Percentiles rank a stretch among this genome's conserved stretches.
Evolutionary conservation across 2,888 invertebrate genomes (phyloP).

Genomic region (Psylliodes chrysocephalus): DNA sequence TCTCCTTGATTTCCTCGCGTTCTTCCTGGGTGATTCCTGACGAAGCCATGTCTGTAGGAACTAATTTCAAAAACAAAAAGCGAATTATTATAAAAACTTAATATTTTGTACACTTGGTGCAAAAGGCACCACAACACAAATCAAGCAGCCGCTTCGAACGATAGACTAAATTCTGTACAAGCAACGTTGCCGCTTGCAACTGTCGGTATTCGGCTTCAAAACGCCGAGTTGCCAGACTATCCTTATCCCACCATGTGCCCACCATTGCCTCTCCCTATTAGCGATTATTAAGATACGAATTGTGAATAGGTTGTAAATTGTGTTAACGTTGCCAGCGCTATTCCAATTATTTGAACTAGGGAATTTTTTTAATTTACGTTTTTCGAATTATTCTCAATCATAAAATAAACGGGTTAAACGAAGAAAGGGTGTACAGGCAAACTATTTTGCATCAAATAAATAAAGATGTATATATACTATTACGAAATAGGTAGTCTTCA

Average conservation of each 20-base stretch:
- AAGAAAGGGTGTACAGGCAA: too few species aligned
- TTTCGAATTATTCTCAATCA: too few species aligned
- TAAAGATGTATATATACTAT: too few species aligned
- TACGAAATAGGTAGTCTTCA: too few species aligned
- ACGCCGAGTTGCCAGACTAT: background rate
- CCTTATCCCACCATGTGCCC: slow-evolving; percentile 1
- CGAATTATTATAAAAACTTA: slow-evolving; percentile 34
- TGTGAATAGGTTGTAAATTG: background rate
- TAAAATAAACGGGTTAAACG: too few species aligned
- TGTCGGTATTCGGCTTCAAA: background rate
- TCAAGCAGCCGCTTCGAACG: slow-evolving; percentile 17
- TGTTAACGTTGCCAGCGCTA: background rate
- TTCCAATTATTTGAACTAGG: background rate
- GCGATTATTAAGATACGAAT: background rate
- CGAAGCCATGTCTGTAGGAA: slow-evolving; percentile 29
- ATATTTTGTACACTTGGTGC: slow-evolving; percentile 36
- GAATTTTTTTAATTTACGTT: background rate
- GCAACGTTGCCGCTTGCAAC: slow-evolving; percentile 15
- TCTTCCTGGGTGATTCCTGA: slow-evolving; percentile 72
- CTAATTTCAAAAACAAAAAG: slow-evolving; percentile 21
- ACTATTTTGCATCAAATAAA: too few species aligned
- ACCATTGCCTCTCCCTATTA: background rate
- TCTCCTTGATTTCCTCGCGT: slow-evolving; percentile 79
- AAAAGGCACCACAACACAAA: slow-evolving; percentile 38
- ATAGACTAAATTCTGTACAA: background rate